Evolutionary conservation across 2,113 vertebrate genomes (phyloP), one percentile per base, ranked within the genome.

Genomic region (Phyllostomus discolor): DNA sequence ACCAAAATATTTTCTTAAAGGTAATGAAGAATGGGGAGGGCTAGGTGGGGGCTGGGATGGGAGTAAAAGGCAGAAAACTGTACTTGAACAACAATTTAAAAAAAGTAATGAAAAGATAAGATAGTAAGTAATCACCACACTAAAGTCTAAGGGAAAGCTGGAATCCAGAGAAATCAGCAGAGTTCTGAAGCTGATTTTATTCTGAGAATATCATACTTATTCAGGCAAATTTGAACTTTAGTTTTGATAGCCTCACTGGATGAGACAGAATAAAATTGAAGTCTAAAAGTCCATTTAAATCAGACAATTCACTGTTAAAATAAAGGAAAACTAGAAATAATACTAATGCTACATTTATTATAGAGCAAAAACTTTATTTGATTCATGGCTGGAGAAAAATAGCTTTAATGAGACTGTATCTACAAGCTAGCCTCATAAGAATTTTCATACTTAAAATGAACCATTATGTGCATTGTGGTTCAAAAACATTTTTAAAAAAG

Each of bases 261-360:
- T 69, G 22, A 89, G 31, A 72, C 10, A 94, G 48, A 84, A 62
- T 86, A 94, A 94, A 87, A 89, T 83, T 43, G 66, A 81, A 93
- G 22, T 50, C 82, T 91, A 38, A 22, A 43, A 82, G 9, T 83
- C 17, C 33, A 26, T 69, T 92, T 12, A 59, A 54, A 80, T n/a
- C 5, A 50, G 57, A 76, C 12, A 1, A 1, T 89, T 83, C 57
- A 76, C 35, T 24, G n/a, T 83, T 79, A 57, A 33, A 41, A 76
- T 72, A 92, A 69, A 94, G 33, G 7, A 73, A 89, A 90, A 50
- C 4, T n/a, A 64, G 33, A 83, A 69, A 14, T 57, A 91, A 86
- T 82, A 4, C 17, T 72, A 75, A 54, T 5, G 22, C 2, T 91
- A 10, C 64, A 31, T 73, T 95, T 83, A 33, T 82, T 52, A 86